Percentiles rank a stretch among this genome's conserved stretches.
Evolutionary conservation across 2,888 invertebrate genomes (phyloP).

Genomic region (Scaptomyza parva): DNA sequence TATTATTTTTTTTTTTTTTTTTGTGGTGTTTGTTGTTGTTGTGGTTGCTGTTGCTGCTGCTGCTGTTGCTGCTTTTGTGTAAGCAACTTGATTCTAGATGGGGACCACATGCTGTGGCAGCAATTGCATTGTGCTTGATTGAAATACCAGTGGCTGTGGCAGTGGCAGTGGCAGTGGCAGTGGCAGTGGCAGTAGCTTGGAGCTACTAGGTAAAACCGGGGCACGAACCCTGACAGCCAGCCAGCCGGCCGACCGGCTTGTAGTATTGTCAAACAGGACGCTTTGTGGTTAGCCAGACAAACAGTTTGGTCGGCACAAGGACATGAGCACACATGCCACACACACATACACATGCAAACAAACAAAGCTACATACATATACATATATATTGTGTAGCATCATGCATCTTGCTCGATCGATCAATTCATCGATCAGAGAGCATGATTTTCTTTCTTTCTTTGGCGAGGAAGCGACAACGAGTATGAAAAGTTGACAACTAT

Average conservation of each 20-base stretch:
- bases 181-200: constrained; percentile 25
- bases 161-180: constrained; percentile 26
- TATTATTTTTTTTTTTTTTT: constrained; percentile 18
- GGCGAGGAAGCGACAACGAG: constrained; percentile 44
- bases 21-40: constrained; percentile 10
- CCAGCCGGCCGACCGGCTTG: constrained; percentile 10
- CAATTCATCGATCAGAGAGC: constrained; percentile 64
- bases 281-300: constrained; percentile 63
- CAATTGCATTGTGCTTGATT: constrained; percentile 55
- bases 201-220: constrained; percentile 2
- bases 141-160: constrained; percentile 36
- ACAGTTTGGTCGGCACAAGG: constrained; percentile 47
- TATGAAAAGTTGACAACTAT: constrained; percentile 70
- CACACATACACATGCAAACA: not conserved
- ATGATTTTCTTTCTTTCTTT: constrained; percentile 3
- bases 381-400: not conserved
- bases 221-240: not conserved
- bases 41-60: constrained; percentile 16
- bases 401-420: constrained; percentile 14
- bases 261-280: constrained; percentile 6
- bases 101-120: constrained; percentile 67
- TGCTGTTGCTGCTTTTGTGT: constrained; percentile 26
- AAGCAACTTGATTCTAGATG: constrained; percentile 14
- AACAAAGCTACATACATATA: not conserved
- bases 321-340: constrained; percentile 47